Evolutionary conservation across 2,797 vertebrate genomes (phyloP).

Genomic region (Sebastes steindachneri): DNA sequence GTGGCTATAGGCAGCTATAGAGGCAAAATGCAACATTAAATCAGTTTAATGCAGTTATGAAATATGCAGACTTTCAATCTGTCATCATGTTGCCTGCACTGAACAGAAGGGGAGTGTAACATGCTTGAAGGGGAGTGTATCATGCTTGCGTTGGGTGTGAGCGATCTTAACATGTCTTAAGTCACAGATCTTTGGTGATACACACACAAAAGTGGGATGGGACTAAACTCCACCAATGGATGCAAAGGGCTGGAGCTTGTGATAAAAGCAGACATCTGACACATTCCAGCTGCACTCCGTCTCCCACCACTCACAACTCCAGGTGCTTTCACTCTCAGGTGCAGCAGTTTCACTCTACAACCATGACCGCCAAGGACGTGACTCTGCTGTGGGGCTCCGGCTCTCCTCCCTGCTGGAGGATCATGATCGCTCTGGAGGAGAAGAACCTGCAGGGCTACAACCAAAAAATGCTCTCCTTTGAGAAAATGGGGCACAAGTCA

Average conservation of each 20-base stretch:
- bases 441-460: slow-evolving; percentile 80
- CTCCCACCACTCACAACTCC: background rate
- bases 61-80: background rate
- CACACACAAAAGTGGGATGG: slow-evolving; percentile 37
- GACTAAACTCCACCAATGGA: slow-evolving; percentile 25
- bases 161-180: background rate
- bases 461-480: slow-evolving; percentile 63
- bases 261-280: slow-evolving; percentile 26
- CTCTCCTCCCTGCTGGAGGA: slow-evolving; percentile 83
- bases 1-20: background rate
- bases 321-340: background rate
- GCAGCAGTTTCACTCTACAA: background rate
- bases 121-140: background rate
- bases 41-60: background rate
- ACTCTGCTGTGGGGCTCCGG: slow-evolving; percentile 79
- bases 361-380: slow-evolving; percentile 78
- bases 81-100: background rate
- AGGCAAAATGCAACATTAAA: too few relatives aligned
- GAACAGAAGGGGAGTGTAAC: background rate
- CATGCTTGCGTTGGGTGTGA: background rate
- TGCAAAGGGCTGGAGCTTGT: background rate
- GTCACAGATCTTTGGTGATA: slow-evolving; percentile 6
- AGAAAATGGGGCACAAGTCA: slow-evolving; percentile 77
- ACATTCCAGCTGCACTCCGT: background rate
- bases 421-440: slow-evolving; percentile 81